Conservation (phyloP, 2,888 invertebrate genomes). For the Oscheius sp. region DNA sequence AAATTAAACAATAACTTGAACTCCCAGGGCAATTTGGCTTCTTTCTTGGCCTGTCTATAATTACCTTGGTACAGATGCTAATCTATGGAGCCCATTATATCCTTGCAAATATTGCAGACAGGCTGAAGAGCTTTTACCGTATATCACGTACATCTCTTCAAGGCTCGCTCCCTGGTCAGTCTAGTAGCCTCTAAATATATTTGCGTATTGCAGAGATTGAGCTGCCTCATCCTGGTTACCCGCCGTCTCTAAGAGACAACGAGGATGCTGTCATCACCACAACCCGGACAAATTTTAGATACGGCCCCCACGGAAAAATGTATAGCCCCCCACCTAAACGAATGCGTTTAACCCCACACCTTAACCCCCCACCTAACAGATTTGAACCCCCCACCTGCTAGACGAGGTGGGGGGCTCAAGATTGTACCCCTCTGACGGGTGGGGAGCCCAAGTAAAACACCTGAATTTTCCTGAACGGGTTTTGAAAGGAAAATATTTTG, state of each 20-base stretch:
- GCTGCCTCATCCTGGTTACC: conserved; percentile 26
- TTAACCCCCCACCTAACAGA: too few relatives aligned
- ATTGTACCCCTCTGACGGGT: too few relatives aligned
- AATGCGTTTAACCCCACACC: too few relatives aligned
- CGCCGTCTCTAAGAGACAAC: conserved; percentile 24
- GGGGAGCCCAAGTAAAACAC: too few relatives aligned
- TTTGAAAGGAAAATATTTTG: too few relatives aligned
- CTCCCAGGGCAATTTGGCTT: conserved; percentile 62
- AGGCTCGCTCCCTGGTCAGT: conserved; percentile 12
- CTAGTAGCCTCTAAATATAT: not conserved
- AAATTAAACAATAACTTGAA: not conserved
- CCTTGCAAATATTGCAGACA: not conserved
- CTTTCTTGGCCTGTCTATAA: conserved; percentile 68
- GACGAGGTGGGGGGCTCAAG: too few relatives aligned
- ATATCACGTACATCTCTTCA: conserved; percentile 18
- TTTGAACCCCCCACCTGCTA: too few relatives aligned
- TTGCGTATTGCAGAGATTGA: conserved; percentile 9
- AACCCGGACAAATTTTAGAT: too few relatives aligned
- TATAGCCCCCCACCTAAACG: too few relatives aligned
- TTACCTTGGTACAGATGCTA: conserved; percentile 69
- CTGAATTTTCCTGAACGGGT: too few relatives aligned
- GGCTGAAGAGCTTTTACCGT: conserved; percentile 21
- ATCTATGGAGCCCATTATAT: conserved; percentile 55
- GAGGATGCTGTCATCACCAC: conserved; percentile 28
- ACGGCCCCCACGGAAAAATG: too few relatives aligned